Evolutionary conservation across 2,113 vertebrate genomes (phyloP).

Genomic region (Ailuropoda melanoleuca): DNA sequence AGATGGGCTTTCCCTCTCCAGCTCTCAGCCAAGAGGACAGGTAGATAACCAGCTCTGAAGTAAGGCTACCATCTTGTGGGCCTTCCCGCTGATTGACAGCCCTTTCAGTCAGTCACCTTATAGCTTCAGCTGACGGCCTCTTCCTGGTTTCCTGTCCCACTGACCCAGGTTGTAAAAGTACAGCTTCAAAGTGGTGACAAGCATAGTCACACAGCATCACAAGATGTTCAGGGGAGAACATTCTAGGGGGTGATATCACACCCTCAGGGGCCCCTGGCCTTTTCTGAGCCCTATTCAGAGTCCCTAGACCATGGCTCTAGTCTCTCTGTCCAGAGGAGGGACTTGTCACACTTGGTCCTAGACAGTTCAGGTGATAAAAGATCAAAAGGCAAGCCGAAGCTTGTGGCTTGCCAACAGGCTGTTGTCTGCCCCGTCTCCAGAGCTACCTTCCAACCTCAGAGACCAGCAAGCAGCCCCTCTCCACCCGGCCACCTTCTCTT

Average conservation of each 20-base stretch:
- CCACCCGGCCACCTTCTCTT: slow-evolving; percentile 55
- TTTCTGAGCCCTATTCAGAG: not conserved
- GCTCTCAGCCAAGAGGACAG: not conserved
- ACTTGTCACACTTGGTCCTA: not conserved
- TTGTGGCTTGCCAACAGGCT: not conserved
- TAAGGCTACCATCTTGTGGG: not conserved
- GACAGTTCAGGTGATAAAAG: slow-evolving; percentile 26
- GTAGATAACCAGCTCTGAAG: not conserved
- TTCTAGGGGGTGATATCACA: not conserved
- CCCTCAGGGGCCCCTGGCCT: not conserved
- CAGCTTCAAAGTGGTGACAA: not conserved
- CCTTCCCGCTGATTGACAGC: not conserved
- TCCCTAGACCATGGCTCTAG: not conserved
- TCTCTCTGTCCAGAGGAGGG: not conserved
- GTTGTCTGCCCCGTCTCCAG: not conserved
- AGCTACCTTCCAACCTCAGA: not conserved
- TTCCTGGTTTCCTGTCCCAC: not conserved
- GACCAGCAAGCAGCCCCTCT: not conserved
- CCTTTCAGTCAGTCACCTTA: not conserved
- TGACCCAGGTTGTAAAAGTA: not conserved
- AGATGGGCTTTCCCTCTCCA: not conserved
- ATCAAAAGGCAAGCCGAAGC: not conserved
- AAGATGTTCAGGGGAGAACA: not conserved
- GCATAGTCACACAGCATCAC: not conserved
- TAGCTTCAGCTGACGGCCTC: not conserved